Conservation (phyloP, 2,797 vertebrate genomes). For the Periparus ater region DNA sequence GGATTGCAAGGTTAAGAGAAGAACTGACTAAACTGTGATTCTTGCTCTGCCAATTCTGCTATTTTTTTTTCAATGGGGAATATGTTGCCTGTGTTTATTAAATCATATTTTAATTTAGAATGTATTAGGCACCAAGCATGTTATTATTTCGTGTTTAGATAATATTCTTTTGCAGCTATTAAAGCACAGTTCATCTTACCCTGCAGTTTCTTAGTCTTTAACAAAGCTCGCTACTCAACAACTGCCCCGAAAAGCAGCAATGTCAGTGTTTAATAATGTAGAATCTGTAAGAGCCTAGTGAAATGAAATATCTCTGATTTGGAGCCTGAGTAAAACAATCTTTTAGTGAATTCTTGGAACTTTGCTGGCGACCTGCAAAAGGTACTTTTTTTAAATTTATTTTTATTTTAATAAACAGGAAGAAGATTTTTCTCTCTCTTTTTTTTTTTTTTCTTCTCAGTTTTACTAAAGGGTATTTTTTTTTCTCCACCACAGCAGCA, state of each 20-base stretch:
- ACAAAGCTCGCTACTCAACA: conserved; percentile 53
- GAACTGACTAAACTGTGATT: conserved; percentile 67
- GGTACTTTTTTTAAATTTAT: background rate
- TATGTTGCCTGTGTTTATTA: conserved; percentile 62
- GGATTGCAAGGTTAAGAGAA: conserved; percentile 48
- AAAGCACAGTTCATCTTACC: conserved; percentile 62
- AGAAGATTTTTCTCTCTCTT: background rate
- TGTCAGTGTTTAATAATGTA: conserved; percentile 70
- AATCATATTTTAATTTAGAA: conserved; percentile 61
- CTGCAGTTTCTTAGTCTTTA: conserved; percentile 23
- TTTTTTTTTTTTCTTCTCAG: background rate
- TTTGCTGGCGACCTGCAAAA: background rate
- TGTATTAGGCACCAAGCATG: conserved; percentile 45
- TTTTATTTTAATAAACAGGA: background rate
- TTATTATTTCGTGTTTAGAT: conserved; percentile 66
- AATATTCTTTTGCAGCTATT: conserved; percentile 60
- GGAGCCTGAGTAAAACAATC: conserved; percentile 60
- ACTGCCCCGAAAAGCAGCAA: conserved; percentile 43
- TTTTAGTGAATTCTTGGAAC: conserved; percentile 60
- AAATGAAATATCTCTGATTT: conserved; percentile 61
- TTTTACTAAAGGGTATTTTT: conserved; percentile 48
- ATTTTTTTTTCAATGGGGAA: background rate
- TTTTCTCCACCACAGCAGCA: background rate
- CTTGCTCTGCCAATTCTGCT: conserved; percentile 63
- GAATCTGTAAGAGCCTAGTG: conserved; percentile 64